A percentile compares a stretch with the other conserved stretches of the same genome.
Conservation (phyloP, 2,797 vertebrate species). For the Tinamus major region DNA sequence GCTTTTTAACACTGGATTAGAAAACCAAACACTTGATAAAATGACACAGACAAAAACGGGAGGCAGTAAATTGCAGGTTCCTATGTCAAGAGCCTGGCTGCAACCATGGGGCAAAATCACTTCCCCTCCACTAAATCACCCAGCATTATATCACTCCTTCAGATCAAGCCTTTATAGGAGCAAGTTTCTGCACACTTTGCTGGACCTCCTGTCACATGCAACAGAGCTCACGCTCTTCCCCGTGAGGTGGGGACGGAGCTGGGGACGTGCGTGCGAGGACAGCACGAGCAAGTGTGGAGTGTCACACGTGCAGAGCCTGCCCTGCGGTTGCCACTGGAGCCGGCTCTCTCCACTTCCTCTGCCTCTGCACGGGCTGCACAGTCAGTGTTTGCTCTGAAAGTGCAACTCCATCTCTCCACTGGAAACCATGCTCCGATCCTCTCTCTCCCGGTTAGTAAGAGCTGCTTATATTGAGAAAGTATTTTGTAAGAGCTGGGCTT, state of each 20-base stretch:
- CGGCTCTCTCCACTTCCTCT: neutral
- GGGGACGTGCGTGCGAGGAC: neutral
- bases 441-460: rapidly evolving
- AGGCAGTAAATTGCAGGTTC: neutral
- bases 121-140: neutral
- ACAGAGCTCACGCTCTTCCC: neutral
- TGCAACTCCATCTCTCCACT: neutral
- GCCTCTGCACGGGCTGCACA: rapidly evolving
- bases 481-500: neutral
- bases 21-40: neutral
- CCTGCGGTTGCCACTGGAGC: neutral
- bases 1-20: neutral
- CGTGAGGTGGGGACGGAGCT: neutral
- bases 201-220: rapidly evolving
- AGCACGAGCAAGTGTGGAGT: rapidly evolving
- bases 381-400: neutral
- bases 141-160: rapidly evolving
- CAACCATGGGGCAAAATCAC: neutral
- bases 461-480: neutral
- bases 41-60: neutral
- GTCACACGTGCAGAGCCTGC: neutral
- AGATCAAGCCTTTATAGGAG: neutral
- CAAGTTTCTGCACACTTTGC: neutral
- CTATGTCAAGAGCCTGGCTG: neutral
- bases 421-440: neutral